Base-by-base conservation (phyloP, 2,113 vertebrate genomes). In the Chlorodrepanis virens region DNA sequence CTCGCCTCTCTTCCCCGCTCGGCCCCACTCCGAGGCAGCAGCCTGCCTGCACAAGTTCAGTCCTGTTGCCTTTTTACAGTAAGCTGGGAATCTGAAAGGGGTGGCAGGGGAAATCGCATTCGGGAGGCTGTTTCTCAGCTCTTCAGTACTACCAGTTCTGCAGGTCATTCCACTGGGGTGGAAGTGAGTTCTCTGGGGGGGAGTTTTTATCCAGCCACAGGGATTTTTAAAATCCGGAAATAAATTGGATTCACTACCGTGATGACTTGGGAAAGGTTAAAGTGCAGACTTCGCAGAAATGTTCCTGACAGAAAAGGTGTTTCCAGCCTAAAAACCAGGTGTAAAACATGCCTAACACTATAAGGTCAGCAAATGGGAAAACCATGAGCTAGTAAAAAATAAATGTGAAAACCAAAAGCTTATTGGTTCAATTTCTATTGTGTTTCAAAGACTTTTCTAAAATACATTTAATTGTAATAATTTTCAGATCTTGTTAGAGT, bases 11-110 rank as follows among this genome's bases (percentile, higher is more conserved):
- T 35, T 29, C 33, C 25, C 67, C 54, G 4, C 42, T 42, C 68
- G 77, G 87, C 49, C 61, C 67, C 45, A 7, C 25, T 89, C 68
- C 63, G 47, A 89, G 42, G 15, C 78, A 67, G 22, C 71, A 77
- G 45, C 80, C 84, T 84, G 69, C 6, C 79, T 52, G 70, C 54
- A 92, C 92, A 96, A 81, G 92, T 93, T 49, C 72, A 64, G 65
- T 91, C 92, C 84, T 94, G 93, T 19, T 4, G 1, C 10, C 37
- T 40, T 85, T 80, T 91, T 47, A 83, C 77, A 89, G n/a, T 1
- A 1, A 61, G 68, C 8, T 61, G 87, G 44, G 69, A 89, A 72
- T 65, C 71, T 70, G 31, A 42, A 83, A 86, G n/a, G 45, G 71
- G 20, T 27, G 57, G 49, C 22, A 50, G 37, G 31, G 56, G 42